These are phyloP conservation scores for Coregonus clupeaformis DNA, from an alignment of 2,113 vertebrate species.

Conservation along the genomic window DNA sequence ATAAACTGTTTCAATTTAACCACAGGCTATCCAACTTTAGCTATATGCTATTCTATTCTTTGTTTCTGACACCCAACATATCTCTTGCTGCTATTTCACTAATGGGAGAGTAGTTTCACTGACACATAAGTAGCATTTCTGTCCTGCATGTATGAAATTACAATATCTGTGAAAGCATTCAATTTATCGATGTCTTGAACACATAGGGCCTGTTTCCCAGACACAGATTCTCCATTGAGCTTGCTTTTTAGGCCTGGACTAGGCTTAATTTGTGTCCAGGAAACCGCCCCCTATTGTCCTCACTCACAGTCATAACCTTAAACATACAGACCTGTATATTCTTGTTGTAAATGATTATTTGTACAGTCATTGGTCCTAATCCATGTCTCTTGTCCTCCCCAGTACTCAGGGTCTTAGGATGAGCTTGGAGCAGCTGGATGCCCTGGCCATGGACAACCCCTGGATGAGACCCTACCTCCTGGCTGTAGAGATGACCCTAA, in stretches of 20 bases:
- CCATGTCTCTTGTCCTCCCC: conserved; percentile 30
- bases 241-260: too few relatives aligned
- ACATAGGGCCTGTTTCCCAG: too few relatives aligned
- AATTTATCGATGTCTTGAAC: too few relatives aligned
- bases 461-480: conserved; percentile 46
- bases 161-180: too few relatives aligned
- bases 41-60: not conserved
- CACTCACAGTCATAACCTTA: too few relatives aligned
- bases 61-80: not conserved
- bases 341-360: not conserved
- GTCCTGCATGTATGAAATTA: too few relatives aligned
- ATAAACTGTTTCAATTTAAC: not conserved
- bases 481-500: conserved; percentile 42
- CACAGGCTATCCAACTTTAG: not conserved
- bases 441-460: conserved; percentile 15
- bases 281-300: too few relatives aligned
- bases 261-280: too few relatives aligned
- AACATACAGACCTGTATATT: not conserved
- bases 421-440: conserved; percentile 43
- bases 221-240: too few relatives aligned
- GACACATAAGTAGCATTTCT: too few relatives aligned
- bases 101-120: too few relatives aligned
- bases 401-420: conserved; percentile 53
- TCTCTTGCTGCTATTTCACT: not conserved
- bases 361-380: too few relatives aligned